A percentile compares a stretch with the other conserved stretches of the same genome.
Evolutionary conservation across 2,888 invertebrate genomes (phyloP).

Genomic region (Cepaea hortensis): DNA sequence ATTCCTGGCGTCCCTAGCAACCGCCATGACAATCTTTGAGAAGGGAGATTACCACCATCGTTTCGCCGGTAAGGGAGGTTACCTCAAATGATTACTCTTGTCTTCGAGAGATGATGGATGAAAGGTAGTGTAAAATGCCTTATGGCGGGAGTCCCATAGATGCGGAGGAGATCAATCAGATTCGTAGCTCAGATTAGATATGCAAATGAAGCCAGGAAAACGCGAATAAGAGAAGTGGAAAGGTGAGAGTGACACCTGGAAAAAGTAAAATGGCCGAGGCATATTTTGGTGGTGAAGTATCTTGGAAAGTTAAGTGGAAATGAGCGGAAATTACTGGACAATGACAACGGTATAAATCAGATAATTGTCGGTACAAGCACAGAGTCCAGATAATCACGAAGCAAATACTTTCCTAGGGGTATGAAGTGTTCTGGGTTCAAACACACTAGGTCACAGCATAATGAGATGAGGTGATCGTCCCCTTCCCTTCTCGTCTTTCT

Average conservation of each 20-base stretch:
- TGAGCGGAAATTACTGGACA: too few relatives aligned
- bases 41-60: conserved; percentile 27
- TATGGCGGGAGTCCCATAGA: conserved; percentile 27
- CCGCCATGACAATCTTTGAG: conserved; percentile 5
- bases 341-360: too few relatives aligned
- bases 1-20: conserved; percentile 38
- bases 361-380: too few relatives aligned
- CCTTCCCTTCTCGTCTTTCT: too few relatives aligned
- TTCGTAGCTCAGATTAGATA: conserved; percentile 21
- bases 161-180: conserved; percentile 11
- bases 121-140: conserved; percentile 4
- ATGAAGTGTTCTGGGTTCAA: too few relatives aligned
- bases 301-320: background rate
- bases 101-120: conserved; percentile 31
- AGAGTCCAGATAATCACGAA: too few relatives aligned
- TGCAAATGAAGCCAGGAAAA: conserved; percentile 4
- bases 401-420: too few relatives aligned
- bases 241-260: background rate
- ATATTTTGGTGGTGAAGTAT: background rate
- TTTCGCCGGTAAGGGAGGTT: conserved; percentile 11
- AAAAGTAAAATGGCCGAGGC: background rate
- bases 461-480: too few relatives aligned
- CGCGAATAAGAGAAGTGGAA: background rate
- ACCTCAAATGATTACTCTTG: conserved; percentile 39
- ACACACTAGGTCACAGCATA: too few relatives aligned